phyloP scores from a whole-genome alignment of 2,888 invertebrate genomes.

The Panzeria rudis region DNA sequence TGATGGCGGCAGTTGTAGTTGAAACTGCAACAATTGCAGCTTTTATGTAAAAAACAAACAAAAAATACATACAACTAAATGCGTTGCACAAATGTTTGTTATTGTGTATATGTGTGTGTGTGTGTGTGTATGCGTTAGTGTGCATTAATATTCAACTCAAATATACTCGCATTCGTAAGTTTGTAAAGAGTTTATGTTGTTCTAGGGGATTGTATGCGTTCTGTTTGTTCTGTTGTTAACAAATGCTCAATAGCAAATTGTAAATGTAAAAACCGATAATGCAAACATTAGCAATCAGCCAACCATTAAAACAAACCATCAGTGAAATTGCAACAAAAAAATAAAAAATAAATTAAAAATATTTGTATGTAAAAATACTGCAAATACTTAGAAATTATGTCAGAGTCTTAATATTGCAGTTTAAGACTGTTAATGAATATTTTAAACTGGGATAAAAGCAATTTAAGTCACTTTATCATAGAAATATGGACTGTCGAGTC shows the following conservation, averaged over 20 bases:
- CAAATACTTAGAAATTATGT: conserved; percentile 6
- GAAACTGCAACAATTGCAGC: conserved; percentile 32
- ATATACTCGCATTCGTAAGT: neutral
- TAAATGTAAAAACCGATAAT: conserved; percentile 55
- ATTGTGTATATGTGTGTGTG: too few species aligned
- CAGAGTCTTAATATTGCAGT: neutral
- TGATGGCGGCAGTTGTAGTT: neutral
- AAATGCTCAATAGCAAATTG: conserved; percentile 52
- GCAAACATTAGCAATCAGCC: conserved; percentile 56
- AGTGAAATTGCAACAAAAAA: conserved; percentile 39
- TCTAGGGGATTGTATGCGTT: conserved; percentile 20
- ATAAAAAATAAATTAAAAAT: neutral
- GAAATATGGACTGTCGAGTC: too few species aligned
- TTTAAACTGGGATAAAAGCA: too few species aligned
- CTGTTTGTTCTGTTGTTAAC: conserved; percentile 49
- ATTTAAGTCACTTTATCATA: too few species aligned
- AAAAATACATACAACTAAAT: neutral
- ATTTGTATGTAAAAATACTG: neutral
- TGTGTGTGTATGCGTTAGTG: neutral
- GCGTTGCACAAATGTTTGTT: neutral
- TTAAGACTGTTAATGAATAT: too few species aligned
- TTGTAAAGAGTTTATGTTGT: conserved; percentile 12
- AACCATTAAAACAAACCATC: conserved; percentile 43
- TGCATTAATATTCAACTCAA: neutral
- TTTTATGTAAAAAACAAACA: conserved; percentile 4